These are phyloP conservation scores for Trichonephila clavipes DNA, from an alignment of 1,140 invertebrate species.

Conservation along the genomic window DNA sequence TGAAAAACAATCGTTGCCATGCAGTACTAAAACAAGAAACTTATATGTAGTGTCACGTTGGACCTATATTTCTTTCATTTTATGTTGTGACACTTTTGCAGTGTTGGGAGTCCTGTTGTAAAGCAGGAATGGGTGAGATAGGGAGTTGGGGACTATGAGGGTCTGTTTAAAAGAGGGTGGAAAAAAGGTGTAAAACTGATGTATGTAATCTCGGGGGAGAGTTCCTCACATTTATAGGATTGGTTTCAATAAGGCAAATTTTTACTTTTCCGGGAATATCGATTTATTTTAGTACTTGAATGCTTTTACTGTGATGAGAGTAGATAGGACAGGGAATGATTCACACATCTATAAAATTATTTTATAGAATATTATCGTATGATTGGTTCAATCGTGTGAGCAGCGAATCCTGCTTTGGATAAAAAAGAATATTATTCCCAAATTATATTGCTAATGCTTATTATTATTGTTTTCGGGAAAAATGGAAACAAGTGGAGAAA, in stretches of 20 bases:
- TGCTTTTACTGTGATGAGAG: not conserved
- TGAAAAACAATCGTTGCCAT: constrained; percentile 2
- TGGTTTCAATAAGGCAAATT: not conserved
- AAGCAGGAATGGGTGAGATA: not conserved
- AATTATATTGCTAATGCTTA: too few relatives aligned
- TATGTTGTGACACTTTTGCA: not conserved
- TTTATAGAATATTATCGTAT: too few relatives aligned
- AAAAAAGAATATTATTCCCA: too few relatives aligned
- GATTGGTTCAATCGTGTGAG: too few relatives aligned
- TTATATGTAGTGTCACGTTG: constrained; percentile 3
- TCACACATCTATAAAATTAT: too few relatives aligned
- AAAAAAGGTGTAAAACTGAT: constrained; percentile 29
- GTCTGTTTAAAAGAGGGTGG: not conserved
- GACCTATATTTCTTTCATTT: constrained; percentile 11
- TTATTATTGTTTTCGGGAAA: too few relatives aligned
- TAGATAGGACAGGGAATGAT: too few relatives aligned
- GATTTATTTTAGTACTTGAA: not conserved
- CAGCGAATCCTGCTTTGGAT: too few relatives aligned
- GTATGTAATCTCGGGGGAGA: not conserved
- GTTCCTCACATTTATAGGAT: not conserved
- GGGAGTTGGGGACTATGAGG: not conserved
- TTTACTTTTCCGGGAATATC: not conserved
- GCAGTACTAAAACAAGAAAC: not conserved
- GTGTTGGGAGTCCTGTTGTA: not conserved
- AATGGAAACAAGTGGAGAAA: too few relatives aligned